Conservation (phyloP, 2,113 vertebrate genomes). For the Sakesphorus luctuosus region DNA sequence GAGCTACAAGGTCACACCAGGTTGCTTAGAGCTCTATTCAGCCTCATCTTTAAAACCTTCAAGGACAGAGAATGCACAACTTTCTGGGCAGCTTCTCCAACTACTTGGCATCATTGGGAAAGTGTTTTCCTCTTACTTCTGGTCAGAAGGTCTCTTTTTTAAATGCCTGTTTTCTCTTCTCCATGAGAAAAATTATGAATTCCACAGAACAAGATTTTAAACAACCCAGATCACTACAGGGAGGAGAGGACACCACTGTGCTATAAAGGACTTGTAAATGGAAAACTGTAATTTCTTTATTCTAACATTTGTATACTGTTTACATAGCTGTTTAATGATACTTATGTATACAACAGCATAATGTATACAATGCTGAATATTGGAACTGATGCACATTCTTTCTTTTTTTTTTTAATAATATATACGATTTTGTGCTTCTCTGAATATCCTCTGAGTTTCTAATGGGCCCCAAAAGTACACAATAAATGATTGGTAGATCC, state of each 20-base stretch:
- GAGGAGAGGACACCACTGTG: neutral
- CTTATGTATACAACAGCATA: neutral
- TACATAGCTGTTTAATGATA: neutral
- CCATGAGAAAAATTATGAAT: neutral
- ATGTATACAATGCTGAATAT: neutral
- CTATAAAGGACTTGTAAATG: neutral
- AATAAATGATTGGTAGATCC: neutral
- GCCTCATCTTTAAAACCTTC: neutral
- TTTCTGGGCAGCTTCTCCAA: neutral
- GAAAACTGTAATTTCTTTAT: neutral
- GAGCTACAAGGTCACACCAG: neutral
- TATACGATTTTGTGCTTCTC: neutral
- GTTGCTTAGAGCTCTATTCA: neutral
- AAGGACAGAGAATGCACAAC: neutral
- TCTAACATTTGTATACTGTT: neutral
- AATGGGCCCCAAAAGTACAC: neutral
- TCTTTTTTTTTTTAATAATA: neutral
- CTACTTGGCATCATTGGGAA: neutral
- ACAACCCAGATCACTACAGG: neutral
- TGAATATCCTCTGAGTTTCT: neutral
- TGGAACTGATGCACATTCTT: neutral
- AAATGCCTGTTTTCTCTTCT: neutral
- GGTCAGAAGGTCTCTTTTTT: neutral
- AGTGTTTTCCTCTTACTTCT: neutral
- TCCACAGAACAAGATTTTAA: neutral